Conservation (phyloP, 37 sponge, comb jelly and placozoan genomes). For the Spongilla lacustris region DNA sequence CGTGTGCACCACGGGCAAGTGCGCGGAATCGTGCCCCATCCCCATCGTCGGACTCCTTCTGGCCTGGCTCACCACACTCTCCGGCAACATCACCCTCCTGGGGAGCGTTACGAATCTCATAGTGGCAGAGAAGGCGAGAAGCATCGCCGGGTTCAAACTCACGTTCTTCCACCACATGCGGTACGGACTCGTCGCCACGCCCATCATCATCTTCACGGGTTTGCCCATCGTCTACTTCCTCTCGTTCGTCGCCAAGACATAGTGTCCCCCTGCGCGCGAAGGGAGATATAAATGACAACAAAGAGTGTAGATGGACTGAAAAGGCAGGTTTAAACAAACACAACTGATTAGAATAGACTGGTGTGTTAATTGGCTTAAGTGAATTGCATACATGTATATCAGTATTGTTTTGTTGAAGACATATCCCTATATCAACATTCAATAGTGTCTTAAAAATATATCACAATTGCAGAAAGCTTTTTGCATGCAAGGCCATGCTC, state of each 20-base stretch:
- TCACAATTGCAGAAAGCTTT: too few relatives aligned
- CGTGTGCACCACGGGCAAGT: neutral
- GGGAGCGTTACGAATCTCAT: conserved; percentile 59
- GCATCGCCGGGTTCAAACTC: conserved; percentile 19
- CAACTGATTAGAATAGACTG: neutral
- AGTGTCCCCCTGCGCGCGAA: neutral
- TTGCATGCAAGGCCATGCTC: too few relatives aligned
- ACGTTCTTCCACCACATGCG: conserved; percentile 37
- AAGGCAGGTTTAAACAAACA: neutral
- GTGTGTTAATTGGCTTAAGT: neutral
- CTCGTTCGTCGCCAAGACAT: conserved; percentile 11
- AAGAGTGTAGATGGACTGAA: neutral
- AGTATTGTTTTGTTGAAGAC: too few relatives aligned
- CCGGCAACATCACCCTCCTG: conserved; percentile 58
- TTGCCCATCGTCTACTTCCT: conserved; percentile 56
- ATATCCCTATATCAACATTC: too few relatives aligned
- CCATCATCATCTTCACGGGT: conserved; percentile 40
- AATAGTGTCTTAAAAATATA: too few relatives aligned
- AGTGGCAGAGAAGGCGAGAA: conserved; percentile 57
- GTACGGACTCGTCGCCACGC: conserved; percentile 39
- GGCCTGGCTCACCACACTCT: conserved; percentile 56
- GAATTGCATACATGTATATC: too few relatives aligned
- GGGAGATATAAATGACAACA: neutral
- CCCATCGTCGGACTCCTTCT: conserved; percentile 39
- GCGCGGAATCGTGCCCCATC: neutral